These are phyloP conservation scores for Parelbella ahira DNA, from an alignment of 2,888 invertebrate species.

Conservation along the genomic window DNA sequence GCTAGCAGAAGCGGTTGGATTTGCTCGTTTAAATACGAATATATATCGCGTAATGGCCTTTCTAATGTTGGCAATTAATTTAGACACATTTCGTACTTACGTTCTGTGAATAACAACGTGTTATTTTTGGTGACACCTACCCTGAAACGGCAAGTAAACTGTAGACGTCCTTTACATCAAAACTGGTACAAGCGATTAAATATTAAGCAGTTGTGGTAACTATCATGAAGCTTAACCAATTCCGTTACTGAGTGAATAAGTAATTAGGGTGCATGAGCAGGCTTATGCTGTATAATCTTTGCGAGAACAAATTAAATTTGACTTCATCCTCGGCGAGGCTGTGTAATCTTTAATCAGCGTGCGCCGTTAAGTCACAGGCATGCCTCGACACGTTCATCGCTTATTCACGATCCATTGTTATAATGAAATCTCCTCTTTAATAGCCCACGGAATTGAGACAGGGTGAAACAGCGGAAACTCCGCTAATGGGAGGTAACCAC, in stretches of 20 bases:
- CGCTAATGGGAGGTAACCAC: constrained; percentile 64
- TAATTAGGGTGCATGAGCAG: constrained; percentile 41
- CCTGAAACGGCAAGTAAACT: no score
- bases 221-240: constrained; percentile 34
- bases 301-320: constrained; percentile 52
- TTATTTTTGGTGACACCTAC: no score
- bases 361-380: constrained; percentile 19
- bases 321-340: constrained; percentile 40
- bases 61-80: no score
- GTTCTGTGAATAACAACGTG: no score
- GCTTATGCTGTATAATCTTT: constrained; percentile 43
- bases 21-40: no score
- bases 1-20: no score
- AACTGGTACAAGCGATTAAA: not conserved
- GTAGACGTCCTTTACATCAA: no score
- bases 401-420: constrained; percentile 30
- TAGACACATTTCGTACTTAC: no score
- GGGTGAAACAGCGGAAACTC: constrained; percentile 63
- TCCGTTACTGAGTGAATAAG: constrained; percentile 38
- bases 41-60: no score
- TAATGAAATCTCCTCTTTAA: constrained; percentile 48
- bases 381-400: constrained; percentile 26
- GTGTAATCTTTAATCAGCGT: constrained; percentile 29
- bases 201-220: constrained; percentile 25
- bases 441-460: constrained; percentile 55